Evolutionary conservation across 2,888 invertebrate genomes (phyloP), one percentile per base, ranked within the genome.

Genomic region (Hoplodrina ambigua): DNA sequence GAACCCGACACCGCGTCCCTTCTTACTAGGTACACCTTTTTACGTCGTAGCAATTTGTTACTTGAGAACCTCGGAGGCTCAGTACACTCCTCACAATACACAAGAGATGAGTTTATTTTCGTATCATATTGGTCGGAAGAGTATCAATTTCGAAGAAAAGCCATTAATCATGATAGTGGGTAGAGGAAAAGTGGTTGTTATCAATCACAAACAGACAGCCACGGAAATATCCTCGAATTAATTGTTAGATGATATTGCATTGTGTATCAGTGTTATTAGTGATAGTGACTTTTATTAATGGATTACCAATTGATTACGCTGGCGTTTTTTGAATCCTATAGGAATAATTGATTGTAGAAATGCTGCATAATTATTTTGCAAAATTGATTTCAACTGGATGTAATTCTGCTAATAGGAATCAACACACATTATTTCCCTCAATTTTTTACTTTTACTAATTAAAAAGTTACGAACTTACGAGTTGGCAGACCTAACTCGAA

Each of bases 121-220:
- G 37, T 53, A 65, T 74, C 65, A 63, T 80, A 76, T 72, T 63
- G 63, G 57, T 64, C 25, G 68, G 68, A 66, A 72, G 69, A 79
- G 80, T 84, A 83, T 83, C 82, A 82, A 84, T 84, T 76, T 75
- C 73, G 8, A 66, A 63, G 73, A 50, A 56, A 69, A 55, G 11
- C 67, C 66, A 73, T 83, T 84, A 80, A 83, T 83, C 83, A 82
- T 66, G 69, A 71, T 78, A 78, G 80, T 80, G 72, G 76, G 30
- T 77, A 64, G 41, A 72, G 72, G 72, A 73, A 72, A 75, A 81
- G 57, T 63, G 65, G 54, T 65, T 44, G 76, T 77, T 81, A 82
- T 83, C 84, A 81, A 83, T 82, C 83, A 80, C 69, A 10, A 10
- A 65, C 30, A 15, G 75, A 66, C 58, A 67, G 69, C 30, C 60